Evolutionary conservation across 2,888 invertebrate species (phyloP), one percentile per base, ranked within the genome.

Genomic region (Platynereis dumerilii): DNA sequence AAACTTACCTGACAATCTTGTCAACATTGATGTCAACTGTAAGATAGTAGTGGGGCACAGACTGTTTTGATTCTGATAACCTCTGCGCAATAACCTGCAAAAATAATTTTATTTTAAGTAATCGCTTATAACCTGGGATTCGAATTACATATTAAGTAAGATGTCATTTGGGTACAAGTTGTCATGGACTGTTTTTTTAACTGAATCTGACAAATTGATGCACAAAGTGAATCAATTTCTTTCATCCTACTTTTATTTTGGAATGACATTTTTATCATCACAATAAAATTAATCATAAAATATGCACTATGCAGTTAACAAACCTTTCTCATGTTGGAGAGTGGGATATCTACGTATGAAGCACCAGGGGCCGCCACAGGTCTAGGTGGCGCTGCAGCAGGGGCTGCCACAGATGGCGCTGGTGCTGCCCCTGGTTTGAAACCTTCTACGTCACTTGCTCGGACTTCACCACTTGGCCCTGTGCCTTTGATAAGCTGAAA

Each of bases 11-110:
- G 62, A 95, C 69, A 22, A 88, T 85, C 69, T 86, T 82, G 80
- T 97, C 96, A 77, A 98, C 89, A 78, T 91, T 90, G 65, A 95
- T 88, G 63, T 97, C 95, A 52, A 91, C 88, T 0, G 92, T 90
- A 1, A 98, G 87, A 84, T 99, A 99, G 85, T 98, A 99, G 84
- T 99, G 99, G 2, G 99, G 99, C 80, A 99, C 93, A 58, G 90
- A 91, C 83, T 92, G 91, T 85, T 98, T 98, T 42, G 97, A 94
- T 77, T 92, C 90, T 1, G 91, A 82, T 58, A 97, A 87, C 45
- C 97, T 87, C 83, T 93, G 93, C 28, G 96, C 97, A 80, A 97
- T 96, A 34, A 92, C 91, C 71, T 85, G 75, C 1, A 68, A 60
- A 29, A 29, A 56, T 34, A n/a, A n/a, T n/a, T n/a, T n/a, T n/a